Base-by-base conservation (phyloP, 2,113 vertebrate genomes). In the Hystrix brachyura region DNA sequence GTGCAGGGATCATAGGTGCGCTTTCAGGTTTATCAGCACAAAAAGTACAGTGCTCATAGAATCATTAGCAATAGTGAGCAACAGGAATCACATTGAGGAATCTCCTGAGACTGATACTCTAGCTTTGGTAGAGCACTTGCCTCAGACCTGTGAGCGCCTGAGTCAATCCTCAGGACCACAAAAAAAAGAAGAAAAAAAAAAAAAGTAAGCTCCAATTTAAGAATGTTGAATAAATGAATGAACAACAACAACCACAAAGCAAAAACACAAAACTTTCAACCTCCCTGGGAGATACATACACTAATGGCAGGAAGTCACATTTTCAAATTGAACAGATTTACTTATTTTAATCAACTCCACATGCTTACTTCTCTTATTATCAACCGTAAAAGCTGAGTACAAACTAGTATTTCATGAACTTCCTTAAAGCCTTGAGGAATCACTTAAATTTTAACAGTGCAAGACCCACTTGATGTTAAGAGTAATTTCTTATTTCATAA, bases 241-340 rank as follows among this genome's bases (percentile, higher is more conserved):
- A 86, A 51, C 15, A 46, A 62, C 55, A 76, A 13, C 19, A 23
- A 69, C 29, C 34, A n/a, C 7, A 38, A 71, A 21, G 21, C 69
- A 43, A 72, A 46, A 23, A 46, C 12, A 27, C 15, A 5, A 46
- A 60, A 17, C 15, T 64, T 69, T 59, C 32, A 87, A 69, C 55
- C 34, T 72, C 17, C 46, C 86, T 29, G n/a, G 32, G 1, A 10
- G 32, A 23, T n/a, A 43, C 55, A 46, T 51, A 29, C 7, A 29
- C 25, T 59, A 87, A 62, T 67, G 67, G 43, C 48, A 80, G 65
- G 46, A 69, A 90, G 72, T 86, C 43, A 96, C n/a, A 86, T 92
- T 72, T 96, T 83, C 38, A 74, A 90, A 74, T 80, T 84, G 92
- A 86, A 78, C 23, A 79, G 32, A 62, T 83, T 72, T 83, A 38